phyloP scores from a whole-genome alignment of 2,113 vertebrate genomes.

The Pteruthius melanotis region DNA sequence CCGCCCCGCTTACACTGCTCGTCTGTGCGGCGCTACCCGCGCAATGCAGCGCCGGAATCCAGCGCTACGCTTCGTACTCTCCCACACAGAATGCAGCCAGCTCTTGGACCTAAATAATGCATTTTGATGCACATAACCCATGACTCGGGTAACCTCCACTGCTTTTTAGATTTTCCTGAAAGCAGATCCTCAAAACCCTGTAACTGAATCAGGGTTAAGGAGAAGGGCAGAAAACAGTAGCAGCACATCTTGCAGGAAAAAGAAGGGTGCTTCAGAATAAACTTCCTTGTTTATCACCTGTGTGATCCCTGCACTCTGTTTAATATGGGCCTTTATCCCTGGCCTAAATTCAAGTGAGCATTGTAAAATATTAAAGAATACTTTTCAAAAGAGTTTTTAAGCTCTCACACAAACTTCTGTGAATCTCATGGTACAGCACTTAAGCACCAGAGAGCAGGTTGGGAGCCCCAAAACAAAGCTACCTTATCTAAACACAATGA shows the following conservation, averaged over 20 bases:
- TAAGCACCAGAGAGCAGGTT: background rate
- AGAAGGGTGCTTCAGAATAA: background rate
- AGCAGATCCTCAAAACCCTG: background rate
- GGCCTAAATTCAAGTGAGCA: background rate
- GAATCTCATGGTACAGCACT: background rate
- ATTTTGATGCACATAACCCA: background rate
- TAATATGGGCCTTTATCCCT: accelerated
- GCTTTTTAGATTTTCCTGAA: background rate
- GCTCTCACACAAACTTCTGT: background rate
- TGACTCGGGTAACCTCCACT: accelerated
- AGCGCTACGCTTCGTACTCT: accelerated
- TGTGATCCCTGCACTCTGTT: background rate
- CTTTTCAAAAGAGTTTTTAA: background rate
- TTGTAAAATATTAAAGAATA: background rate
- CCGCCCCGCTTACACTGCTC: accelerated
- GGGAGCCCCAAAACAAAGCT: background rate
- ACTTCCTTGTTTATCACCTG: background rate
- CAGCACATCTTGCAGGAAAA: background rate
- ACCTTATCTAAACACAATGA: background rate
- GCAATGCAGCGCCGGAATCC: background rate
- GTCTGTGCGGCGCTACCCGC: accelerated
- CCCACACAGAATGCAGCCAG: background rate
- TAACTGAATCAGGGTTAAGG: background rate
- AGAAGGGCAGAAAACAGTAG: background rate
- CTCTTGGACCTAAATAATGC: background rate